Evolutionary conservation across 2,113 vertebrate genomes (phyloP).

Genomic region (Paraplagusia blochii): DNA sequence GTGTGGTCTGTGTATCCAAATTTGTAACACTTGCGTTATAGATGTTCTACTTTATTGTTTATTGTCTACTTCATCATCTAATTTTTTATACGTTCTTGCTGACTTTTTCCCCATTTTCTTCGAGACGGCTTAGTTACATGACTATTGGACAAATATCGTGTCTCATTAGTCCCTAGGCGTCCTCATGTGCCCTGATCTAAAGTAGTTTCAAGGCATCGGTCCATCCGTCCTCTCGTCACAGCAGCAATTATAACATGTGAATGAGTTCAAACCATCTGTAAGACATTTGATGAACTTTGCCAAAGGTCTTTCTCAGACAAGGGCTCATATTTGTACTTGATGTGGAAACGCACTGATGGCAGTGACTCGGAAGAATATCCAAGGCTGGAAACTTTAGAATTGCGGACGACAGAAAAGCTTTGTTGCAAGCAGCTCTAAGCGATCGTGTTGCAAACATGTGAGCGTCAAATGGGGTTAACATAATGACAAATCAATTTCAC

Average conservation of each 20-base stretch:
- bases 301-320: constrained; percentile 35
- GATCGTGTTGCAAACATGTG: no score
- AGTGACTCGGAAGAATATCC: constrained; percentile 48
- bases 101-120: no score
- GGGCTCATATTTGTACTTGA: constrained; percentile 47
- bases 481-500: neutral
- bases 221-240: constrained; percentile 56
- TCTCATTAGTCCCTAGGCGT: constrained; percentile 43
- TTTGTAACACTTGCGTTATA: no score
- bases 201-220: constrained; percentile 65
- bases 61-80: no score
- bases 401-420: no score
- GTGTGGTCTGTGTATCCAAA: no score
- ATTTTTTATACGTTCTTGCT: no score
- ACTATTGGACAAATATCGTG: constrained; percentile 34
- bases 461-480: no score
- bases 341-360: constrained; percentile 65
- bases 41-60: no score
- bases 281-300: constrained; percentile 76
- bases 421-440: no score
- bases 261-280: constrained; percentile 78
- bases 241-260: constrained; percentile 78
- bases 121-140: neutral
- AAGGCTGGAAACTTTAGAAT: constrained; percentile 36
- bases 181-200: constrained; percentile 36